Base-by-base conservation (phyloP, 1,140 invertebrate species). In the Diabrotica virgifera region DNA sequence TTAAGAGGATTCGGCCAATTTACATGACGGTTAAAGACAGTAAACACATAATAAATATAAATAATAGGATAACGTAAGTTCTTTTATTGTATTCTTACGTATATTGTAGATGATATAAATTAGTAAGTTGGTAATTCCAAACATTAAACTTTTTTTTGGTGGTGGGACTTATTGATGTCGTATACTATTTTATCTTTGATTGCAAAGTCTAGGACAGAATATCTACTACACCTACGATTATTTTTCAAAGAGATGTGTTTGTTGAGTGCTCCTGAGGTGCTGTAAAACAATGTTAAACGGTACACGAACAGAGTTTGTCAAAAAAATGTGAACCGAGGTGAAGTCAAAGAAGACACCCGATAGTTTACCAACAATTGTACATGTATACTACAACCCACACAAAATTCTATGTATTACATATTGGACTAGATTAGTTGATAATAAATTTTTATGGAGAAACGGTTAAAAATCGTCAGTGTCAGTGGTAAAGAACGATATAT, bases 341-440 rank as follows among this genome's bases (percentile, higher is more conserved):
- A 69, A 75, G 55, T 73, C 64, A 78, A 76, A 69, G 72, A 73
- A 77, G 73, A 73, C 78, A 77, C 76, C 75, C 77, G 75, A 68
- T 11, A 70, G 71, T 74, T 78, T 78, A 78, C 78, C 77, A 81
- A 81, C 79, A 80, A 80, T 80, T 79, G 74, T 79, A 82, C 78
- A 79, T 81, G 74, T 81, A 81, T 81, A 80, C 80, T 82, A 81
- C 80, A 81, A 81, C 79, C 78, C 80, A 81, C 80, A 81, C 78
- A 79, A 78, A 78, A 79, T 78, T 75, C 78, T 79, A 79, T 79
- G 76, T 78, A 79, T 77, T 79, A 79, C 74, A 79, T 79, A 78
- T 78, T 79, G 78, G 78, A 79, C 78, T 79, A 79, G 76, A 78
- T 74, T 77, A 79, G 76, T 77, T 77, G 76, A 79, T 79, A 77